Base-by-base conservation (phyloP, 1,140 invertebrate species). In the Hylaeus anthracinus region DNA sequence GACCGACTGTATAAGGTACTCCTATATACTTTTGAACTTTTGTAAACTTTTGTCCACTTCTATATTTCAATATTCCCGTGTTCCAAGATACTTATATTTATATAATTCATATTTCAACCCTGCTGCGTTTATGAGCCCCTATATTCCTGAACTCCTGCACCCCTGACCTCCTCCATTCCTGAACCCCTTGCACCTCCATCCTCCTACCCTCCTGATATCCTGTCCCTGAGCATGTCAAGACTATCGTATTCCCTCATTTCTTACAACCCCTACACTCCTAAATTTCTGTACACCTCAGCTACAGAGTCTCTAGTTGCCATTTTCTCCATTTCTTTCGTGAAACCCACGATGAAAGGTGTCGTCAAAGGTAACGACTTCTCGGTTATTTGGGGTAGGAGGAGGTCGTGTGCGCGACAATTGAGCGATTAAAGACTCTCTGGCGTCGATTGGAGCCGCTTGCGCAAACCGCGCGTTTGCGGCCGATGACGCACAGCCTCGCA, bases 351-450 rank as follows among this genome's bases (percentile, higher is more conserved):
- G 51, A 39, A 71, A 72, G 43, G 41, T 43, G 10, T 9, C 0
- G 5, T 9, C 2, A 65, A 41, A 39, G 5, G 6, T 53, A 48
- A 48, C 26, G 55, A 41, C 75, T 41, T n/a, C 43, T 15, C n/a
- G 26, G 15, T 43, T 45, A 37, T 41, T 39, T 6, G 64, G 0
- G 14, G 39, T 8, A 12, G 37, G 60, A 58, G 53, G 72, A 39
- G 56, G 51, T 67, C 64, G 73, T 5, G 71, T 41, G 61, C 61
- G 55, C 26, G 41, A 63, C 66, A 75, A 86, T 86, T 69, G 85
- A 86, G 84, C 63, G 66, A 72, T 86, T 79, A 72, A 86, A 79
- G 72, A 82, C 64, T 41, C 71, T 72, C 70, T 56, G 65, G 61
- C 70, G 73, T 39, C 72, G 72, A 78, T 64, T 60, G 56, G 43